Evolutionary conservation across 2,113 vertebrate species (phyloP).

Genomic region (Sclerurus mexicanus): DNA sequence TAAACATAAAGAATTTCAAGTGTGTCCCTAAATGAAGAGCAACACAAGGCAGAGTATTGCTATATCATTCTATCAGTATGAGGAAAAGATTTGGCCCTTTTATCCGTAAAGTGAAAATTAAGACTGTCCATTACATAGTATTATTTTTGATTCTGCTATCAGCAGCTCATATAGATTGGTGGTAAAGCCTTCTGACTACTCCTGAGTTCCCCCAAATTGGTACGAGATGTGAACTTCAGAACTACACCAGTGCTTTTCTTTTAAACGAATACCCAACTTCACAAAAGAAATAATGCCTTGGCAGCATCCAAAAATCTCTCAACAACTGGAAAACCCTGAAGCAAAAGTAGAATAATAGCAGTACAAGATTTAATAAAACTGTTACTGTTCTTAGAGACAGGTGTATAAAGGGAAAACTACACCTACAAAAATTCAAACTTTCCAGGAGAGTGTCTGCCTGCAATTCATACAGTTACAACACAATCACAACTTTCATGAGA

Average conservation of each 20-base stretch:
- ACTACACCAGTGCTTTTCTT: background rate
- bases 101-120: constrained; percentile 10
- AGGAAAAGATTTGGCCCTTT: background rate
- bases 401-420: background rate
- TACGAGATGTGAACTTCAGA: background rate
- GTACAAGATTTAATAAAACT: background rate
- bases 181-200: background rate
- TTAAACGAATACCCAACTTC: background rate
- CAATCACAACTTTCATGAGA: background rate
- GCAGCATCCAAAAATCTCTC: background rate
- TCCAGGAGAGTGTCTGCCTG: background rate
- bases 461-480: background rate
- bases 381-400: background rate
- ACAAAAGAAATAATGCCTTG: background rate
- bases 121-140: background rate
- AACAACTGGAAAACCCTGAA: background rate
- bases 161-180: background rate
- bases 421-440: background rate
- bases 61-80: background rate
- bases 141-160: background rate
- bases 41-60: background rate
- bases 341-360: background rate
- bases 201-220: background rate
- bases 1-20: background rate
- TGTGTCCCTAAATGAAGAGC: background rate